A percentile compares a stretch with the other conserved stretches of the same genome.
Conservation (phyloP, 2,113 vertebrate species). For the Synodontis membranacea region DNA sequence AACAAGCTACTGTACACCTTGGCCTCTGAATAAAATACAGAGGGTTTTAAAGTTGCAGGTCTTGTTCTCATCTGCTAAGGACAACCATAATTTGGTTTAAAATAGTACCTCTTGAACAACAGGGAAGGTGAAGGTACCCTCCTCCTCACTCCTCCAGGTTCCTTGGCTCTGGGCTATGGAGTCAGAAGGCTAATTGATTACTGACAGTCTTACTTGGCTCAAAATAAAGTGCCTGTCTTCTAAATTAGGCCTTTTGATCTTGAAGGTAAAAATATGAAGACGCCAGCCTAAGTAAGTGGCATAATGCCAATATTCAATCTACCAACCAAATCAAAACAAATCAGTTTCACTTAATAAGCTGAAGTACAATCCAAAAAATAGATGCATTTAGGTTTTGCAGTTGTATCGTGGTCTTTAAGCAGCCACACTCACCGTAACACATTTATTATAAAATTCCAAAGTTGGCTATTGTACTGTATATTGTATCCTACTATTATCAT, state of each 20-base stretch:
- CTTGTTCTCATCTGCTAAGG: conserved; percentile 59
- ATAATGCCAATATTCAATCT: conserved; percentile 2
- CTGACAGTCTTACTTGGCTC: conserved; percentile 57
- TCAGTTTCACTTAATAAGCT: background rate
- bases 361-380: background rate
- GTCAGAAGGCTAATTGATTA: conserved; percentile 61
- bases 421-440: background rate
- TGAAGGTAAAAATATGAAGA: conserved; percentile 26
- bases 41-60: conserved; percentile 26
- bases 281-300: background rate
- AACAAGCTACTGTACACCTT: background rate
- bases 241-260: conserved; percentile 16
- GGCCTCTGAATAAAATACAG: conserved; percentile 22
- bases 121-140: conserved; percentile 29
- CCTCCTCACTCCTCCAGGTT: conserved; percentile 22
- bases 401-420: background rate
- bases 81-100: conserved; percentile 41
- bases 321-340: conserved; percentile 19
- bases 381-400: background rate
- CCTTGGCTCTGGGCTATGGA: conserved; percentile 22
- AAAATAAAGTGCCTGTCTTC: conserved; percentile 52
- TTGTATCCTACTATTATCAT: background rate
- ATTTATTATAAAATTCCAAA: background rate
- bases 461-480: background rate
- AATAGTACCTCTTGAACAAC: conserved; percentile 37